Percentiles rank a stretch among this genome's conserved stretches.
phyloP scores from a whole-genome alignment of 1,140 invertebrate species.

The Diuraphis noxia region DNA sequence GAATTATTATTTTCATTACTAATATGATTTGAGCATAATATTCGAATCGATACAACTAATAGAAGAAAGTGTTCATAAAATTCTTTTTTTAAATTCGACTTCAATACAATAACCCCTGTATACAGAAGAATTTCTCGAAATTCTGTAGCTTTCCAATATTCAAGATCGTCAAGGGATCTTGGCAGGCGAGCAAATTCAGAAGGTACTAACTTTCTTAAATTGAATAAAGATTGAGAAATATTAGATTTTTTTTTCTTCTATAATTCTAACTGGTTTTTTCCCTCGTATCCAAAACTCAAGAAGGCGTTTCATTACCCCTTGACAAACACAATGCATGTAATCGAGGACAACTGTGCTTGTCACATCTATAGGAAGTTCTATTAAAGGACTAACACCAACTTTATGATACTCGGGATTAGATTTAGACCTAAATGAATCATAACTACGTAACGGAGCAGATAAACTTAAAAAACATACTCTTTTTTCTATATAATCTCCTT shows the following conservation, averaged over 20 bases:
- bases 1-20: too few species aligned
- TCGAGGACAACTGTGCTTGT: background rate
- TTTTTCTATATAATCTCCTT: background rate
- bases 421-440: background rate
- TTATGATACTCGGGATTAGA: background rate
- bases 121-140: background rate
- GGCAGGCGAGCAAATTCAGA: background rate
- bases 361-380: background rate
- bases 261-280: background rate
- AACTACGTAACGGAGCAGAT: background rate
- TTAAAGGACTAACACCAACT: background rate
- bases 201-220: background rate
- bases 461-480: background rate
- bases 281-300: background rate
- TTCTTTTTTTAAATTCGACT: background rate
- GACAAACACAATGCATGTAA: conserved; percentile 11
- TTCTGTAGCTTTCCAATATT: background rate
- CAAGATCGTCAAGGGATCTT: background rate
- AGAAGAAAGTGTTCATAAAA: background rate
- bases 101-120: background rate
- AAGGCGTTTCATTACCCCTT: background rate
- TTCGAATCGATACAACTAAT: background rate
- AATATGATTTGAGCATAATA: background rate
- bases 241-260: background rate
- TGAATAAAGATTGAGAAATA: background rate